Percentiles rank a stretch among this genome's conserved stretches.
phyloP scores from a whole-genome alignment of 2,113 vertebrate genomes.

The Chaetodon trifascialis region DNA sequence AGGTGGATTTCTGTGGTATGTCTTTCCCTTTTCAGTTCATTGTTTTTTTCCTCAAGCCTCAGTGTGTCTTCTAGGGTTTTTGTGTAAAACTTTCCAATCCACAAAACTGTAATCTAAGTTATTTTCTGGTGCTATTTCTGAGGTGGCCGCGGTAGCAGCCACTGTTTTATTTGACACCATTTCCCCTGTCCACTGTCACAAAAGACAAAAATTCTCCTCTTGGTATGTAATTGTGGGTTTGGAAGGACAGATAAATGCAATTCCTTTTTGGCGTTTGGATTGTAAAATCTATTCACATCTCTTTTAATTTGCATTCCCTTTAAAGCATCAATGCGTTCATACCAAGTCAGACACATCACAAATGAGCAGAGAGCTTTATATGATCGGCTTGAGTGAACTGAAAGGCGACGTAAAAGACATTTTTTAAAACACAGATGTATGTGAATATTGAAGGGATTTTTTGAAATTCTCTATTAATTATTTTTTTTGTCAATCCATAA shows the following conservation, averaged over 20 bases:
- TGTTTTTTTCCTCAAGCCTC: neutral
- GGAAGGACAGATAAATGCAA: slow-evolving; percentile 55
- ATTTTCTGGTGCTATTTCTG: slow-evolving; percentile 50
- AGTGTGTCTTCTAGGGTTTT: neutral
- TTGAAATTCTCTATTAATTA: neutral
- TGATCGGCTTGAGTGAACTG: slow-evolving; percentile 8
- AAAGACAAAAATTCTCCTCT: slow-evolving; percentile 55
- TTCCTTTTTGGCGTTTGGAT: slow-evolving; percentile 44
- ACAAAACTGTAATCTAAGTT: slow-evolving; percentile 39
- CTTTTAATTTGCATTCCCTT: slow-evolving; percentile 51
- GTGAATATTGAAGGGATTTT: neutral
- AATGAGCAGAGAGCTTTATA: neutral
- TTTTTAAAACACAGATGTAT: neutral
- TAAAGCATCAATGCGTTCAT: slow-evolving; percentile 21
- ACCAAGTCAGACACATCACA: slow-evolving; percentile 30
- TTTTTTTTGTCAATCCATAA: neutral
- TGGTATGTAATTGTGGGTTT: slow-evolving; percentile 65
- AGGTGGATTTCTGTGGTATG: neutral
- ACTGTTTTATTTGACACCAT: slow-evolving; percentile 69
- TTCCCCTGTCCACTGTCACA: slow-evolving; percentile 57
- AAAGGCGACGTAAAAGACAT: neutral
- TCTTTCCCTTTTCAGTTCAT: neutral
- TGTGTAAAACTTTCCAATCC: neutral
- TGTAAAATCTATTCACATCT: slow-evolving; percentile 69
- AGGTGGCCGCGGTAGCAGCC: slow-evolving; percentile 31